Evolutionary conservation across 2,113 vertebrate species (phyloP).

Genomic region (Hyperopisus bebe): DNA sequence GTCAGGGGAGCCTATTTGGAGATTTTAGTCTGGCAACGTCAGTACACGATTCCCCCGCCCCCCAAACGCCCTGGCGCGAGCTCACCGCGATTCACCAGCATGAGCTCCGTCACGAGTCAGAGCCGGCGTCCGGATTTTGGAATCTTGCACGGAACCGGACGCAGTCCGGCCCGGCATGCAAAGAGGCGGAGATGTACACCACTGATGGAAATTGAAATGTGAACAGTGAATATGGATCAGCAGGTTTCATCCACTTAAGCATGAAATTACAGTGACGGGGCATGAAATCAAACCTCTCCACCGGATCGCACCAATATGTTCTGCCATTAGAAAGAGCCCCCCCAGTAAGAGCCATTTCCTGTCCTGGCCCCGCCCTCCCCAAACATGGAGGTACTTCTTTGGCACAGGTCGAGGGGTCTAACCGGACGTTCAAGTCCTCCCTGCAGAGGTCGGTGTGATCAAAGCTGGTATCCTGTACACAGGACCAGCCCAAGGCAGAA

Average conservation of each 20-base stretch:
- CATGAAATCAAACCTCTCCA: constrained; percentile 12
- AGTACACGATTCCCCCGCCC: background rate
- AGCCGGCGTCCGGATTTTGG: background rate
- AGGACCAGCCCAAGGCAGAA: background rate
- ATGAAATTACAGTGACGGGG: background rate
- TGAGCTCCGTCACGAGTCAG: background rate
- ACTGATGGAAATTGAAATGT: constrained; percentile 5
- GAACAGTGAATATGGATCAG: constrained; percentile 4
- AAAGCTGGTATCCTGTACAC: background rate
- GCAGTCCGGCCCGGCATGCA: background rate
- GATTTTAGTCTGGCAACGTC: background rate
- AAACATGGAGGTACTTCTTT: background rate
- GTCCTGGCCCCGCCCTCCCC: background rate
- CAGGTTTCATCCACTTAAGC: constrained; percentile 13
- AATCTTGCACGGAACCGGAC: background rate
- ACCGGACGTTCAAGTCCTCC: background rate
- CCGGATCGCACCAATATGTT: background rate
- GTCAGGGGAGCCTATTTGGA: background rate
- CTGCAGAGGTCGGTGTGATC: background rate
- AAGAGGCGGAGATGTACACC: background rate
- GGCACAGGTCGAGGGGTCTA: background rate
- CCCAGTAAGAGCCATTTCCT: background rate
- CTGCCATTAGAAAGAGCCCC: background rate
- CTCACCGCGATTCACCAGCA: background rate
- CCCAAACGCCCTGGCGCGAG: background rate